phyloP scores from a whole-genome alignment of 2,113 vertebrate species.

The Odontophorus gujanensis region DNA sequence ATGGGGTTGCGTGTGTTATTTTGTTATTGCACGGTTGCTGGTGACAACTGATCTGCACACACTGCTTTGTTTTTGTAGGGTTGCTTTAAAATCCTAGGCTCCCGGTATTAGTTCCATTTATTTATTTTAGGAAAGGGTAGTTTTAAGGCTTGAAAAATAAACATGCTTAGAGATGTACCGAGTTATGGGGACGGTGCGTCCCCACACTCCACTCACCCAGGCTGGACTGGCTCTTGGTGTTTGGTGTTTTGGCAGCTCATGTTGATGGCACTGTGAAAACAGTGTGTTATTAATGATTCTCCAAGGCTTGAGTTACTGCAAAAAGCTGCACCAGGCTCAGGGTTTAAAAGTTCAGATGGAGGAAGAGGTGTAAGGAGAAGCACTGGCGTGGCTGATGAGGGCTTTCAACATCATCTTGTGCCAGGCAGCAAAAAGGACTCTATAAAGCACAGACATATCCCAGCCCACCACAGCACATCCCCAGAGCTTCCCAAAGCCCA shows the following conservation, averaged over 20 bases:
- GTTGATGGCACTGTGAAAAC: constrained; percentile 39
- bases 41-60: constrained; percentile 48
- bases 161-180: constrained; percentile 6
- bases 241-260: not conserved
- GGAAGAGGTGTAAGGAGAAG: not conserved
- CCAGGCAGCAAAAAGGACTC: not conserved
- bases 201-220: not conserved
- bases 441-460: not conserved
- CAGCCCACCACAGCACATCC: not conserved
- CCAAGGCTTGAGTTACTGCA: constrained; percentile 54
- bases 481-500: not conserved
- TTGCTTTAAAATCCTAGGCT: constrained; percentile 29
- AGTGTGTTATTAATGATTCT: not conserved
- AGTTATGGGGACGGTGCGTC: not conserved
- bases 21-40: constrained; percentile 51
- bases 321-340: constrained; percentile 13
- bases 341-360: constrained; percentile 59
- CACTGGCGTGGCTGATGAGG: not conserved
- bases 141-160: constrained; percentile 38
- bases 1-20: constrained; percentile 3
- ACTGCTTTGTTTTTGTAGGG: constrained; percentile 8
- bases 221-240: not conserved
- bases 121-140: constrained; percentile 59
- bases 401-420: rapidly evolving
- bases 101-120: not conserved